Evolutionary conservation across 2,113 vertebrate genomes (phyloP), one percentile per base, ranked within the genome.

Genomic region (Indicator indicator): DNA sequence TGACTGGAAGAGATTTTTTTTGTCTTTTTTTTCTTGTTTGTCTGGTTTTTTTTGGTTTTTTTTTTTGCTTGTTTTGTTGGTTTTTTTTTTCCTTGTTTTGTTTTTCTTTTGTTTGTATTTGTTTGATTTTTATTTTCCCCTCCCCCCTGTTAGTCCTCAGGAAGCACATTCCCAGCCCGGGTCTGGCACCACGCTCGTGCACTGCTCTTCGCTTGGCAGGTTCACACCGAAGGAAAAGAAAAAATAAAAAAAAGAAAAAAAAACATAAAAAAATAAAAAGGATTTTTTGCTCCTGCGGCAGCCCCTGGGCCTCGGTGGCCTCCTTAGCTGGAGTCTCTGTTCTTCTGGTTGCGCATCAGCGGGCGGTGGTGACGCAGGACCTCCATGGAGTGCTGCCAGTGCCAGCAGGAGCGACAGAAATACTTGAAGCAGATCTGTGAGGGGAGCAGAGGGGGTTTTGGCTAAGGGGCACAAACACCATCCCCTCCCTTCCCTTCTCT

Each of bases 261-360:
- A 58, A 58, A 56, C 13, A 8, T 42, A 64, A 40, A 21, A 26
- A 36, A 60, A 24, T 5, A 59, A 33, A 89, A 93, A 89, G 87
- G 94, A 82, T 90, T 83, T 44, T 83, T 68, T 72, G 18, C 50
- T 30, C 93, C 94, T 36, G 83, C 78, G 8, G 95, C 95, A 20
- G 54, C 88, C 67, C 77, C 33, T 42, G 55, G 9, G 48, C 63
- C n/a, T 12, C 69, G 3, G 58, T 6, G 1, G 67, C 85, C 58
- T 38, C 96, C 97, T 97, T 99, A 99, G 98, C 98, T 99, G 97
- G 98, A 98, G 58, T 99, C 99, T 24, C 99, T 96, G 97, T 98
- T 99, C 98, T 99, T 99, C 98, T 99, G 99, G 98, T 99, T 99
- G 91, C 99, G 98, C 99, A 99, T 99, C 92, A 99, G 98, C 50